Evolutionary conservation across 2,113 vertebrate genomes (phyloP).

Genomic region (Cochlearius cochlearius): DNA sequence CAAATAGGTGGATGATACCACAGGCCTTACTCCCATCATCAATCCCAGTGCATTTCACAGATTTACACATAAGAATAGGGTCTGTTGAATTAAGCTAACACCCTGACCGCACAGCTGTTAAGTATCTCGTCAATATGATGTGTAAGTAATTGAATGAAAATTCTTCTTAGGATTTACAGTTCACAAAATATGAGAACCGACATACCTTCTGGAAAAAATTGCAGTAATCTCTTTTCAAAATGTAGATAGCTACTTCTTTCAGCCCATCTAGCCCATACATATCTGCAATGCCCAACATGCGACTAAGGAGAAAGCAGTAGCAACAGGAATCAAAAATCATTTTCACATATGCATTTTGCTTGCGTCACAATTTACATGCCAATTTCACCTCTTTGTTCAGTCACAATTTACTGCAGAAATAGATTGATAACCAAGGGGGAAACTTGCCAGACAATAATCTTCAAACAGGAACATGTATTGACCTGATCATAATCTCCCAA

Average conservation of each 20-base stretch:
- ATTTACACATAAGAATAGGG: neutral
- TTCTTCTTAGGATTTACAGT: neutral
- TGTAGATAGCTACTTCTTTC: slow-evolving; percentile 88
- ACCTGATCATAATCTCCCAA: neutral
- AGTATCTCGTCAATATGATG: neutral
- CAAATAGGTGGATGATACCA: neutral
- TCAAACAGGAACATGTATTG: neutral
- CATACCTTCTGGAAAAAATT: slow-evolving; percentile 93
- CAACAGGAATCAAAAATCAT: neutral
- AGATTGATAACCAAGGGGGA: neutral
- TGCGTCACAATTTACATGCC: neutral
- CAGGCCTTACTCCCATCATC: neutral
- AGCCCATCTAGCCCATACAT: slow-evolving; percentile 94
- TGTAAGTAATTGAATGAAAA: neutral
- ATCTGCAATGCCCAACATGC: slow-evolving; percentile 86
- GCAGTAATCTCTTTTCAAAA: slow-evolving; percentile 92
- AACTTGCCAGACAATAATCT: neutral
- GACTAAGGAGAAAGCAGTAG: slow-evolving; percentile 74
- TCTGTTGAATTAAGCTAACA: neutral
- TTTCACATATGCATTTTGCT: neutral
- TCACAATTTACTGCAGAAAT: neutral
- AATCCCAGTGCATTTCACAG: neutral
- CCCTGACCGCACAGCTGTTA: neutral
- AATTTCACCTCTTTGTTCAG: neutral
- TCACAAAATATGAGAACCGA: neutral